Evolutionary conservation across 2,797 vertebrate species (phyloP), one percentile per base, ranked within the genome.

Genomic region (Epinephelus coioides): DNA sequence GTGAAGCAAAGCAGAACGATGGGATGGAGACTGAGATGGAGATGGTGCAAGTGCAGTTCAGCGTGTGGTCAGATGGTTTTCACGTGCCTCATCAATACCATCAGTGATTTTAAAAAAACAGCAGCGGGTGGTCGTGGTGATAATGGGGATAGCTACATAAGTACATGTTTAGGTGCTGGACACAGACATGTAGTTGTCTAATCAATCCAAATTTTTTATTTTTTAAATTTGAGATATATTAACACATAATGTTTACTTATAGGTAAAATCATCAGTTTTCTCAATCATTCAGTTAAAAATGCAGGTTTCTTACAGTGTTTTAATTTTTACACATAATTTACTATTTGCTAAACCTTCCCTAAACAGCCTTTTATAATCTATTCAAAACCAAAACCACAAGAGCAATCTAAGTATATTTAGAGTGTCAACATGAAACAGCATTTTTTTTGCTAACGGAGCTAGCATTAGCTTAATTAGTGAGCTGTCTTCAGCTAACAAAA

Each of bases 11-110:
- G 67, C 6, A 9, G 62, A 47, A 27, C 5, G 59, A 73, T 18
- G 47, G 23, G 44, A 57, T 14, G 14, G 30, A 59, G 25, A 27
- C 4, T 4, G 25, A 27, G 7, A 34, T 34, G 34, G 34, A 34
- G 66, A 63, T 40, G 73, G 40, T 55, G 43, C 9, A 25, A 55
- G 68, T 62, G 59, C 53, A 64, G 54, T 40, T 76, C 27, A 81
- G 43, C 44, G 1, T 72, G 59, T 69, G 63, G 78, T 84, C 80
- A 73, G 56, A 82, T 67, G 67, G 47, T 73, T 67, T 77, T 63
- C 57, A 69, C 21, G 21, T 55, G 68, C 40, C 64, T 81, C 46
- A 25, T 12, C 38, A 10, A 74, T 53, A 50, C 17, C 4, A 34
- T 69, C 40, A 59, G 43, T 51, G n/a, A 23, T 40, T 2, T 69